Evolutionary conservation across 2,113 vertebrate species (phyloP).

Genomic region (Athene cunicularia): DNA sequence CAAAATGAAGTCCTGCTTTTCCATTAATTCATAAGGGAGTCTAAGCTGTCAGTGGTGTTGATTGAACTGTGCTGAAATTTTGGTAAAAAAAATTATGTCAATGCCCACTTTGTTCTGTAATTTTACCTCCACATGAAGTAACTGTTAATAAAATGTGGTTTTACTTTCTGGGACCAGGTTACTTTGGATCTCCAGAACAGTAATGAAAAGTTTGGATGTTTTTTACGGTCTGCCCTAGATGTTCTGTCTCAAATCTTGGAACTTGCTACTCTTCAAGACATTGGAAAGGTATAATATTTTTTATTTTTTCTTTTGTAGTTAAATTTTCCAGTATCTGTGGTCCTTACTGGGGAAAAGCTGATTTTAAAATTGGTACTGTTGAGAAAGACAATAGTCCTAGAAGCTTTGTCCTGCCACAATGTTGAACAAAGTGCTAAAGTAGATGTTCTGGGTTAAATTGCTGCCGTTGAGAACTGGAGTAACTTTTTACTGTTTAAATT

Average conservation of each 20-base stretch:
- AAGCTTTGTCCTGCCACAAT: neutral
- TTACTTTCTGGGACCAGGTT: constrained; percentile 76
- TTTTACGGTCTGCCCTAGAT: constrained; percentile 88
- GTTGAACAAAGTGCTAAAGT: neutral
- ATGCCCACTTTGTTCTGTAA: neutral
- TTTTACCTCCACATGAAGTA: neutral
- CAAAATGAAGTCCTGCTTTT: neutral
- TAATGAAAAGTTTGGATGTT: constrained; percentile 94
- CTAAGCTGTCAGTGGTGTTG: neutral
- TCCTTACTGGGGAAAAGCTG: neutral
- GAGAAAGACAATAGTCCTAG: neutral
- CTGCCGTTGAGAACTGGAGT: neutral
- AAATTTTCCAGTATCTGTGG: neutral
- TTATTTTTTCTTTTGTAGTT: neutral
- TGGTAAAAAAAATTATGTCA: neutral
- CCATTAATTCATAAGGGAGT: neutral
- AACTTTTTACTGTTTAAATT: neutral
- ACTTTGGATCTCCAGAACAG: constrained; percentile 93
- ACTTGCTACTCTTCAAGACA: constrained; percentile 92
- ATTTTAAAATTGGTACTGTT: neutral
- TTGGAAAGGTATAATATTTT: constrained; percentile 85
- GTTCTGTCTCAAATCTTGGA: constrained; percentile 95
- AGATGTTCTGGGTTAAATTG: neutral
- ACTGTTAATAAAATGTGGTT: neutral
- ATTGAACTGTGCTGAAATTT: neutral